Percentiles rank a stretch among this genome's conserved stretches.
Evolutionary conservation across 23 tunicate genomes (phyloP).

Genomic region (Trididemnum clinides): DNA sequence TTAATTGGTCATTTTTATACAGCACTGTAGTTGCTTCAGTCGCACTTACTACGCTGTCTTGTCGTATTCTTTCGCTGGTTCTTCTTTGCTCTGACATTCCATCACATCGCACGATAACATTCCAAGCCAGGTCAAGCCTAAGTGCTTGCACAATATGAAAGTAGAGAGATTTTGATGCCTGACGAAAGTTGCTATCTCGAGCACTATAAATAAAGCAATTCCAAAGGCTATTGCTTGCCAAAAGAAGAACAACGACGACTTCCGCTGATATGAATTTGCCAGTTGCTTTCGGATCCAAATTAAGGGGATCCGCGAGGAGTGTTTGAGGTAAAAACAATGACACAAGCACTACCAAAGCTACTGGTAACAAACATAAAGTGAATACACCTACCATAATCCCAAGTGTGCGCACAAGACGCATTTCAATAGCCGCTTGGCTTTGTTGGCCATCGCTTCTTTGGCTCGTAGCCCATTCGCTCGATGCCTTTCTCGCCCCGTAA

Average conservation of each 20-base stretch:
- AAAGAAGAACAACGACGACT: conserved; percentile 18
- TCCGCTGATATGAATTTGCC: conserved; percentile 11
- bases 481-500: not conserved
- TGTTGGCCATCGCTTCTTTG: not conserved
- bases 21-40: not conserved
- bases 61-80: not conserved
- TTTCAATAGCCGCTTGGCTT: conserved; percentile 32
- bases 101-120: not conserved
- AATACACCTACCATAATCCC: conserved; percentile 74
- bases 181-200: conserved; percentile 37
- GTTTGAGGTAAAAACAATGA: conserved; percentile 1
- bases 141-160: not conserved
- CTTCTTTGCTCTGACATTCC: not conserved
- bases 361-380: conserved; percentile 51
- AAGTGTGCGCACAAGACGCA: conserved; percentile 57
- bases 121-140: not conserved
- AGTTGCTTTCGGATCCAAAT: not conserved
- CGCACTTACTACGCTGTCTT: not conserved
- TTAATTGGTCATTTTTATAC: not conserved
- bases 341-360: conserved; percentile 7
- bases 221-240: conserved; percentile 55
- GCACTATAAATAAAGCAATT: conserved; percentile 56
- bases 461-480: not conserved
- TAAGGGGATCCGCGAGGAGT: not conserved
- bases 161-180: conserved; percentile 15